Evolutionary conservation across 2,888 invertebrate genomes (phyloP), one percentile per base, ranked within the genome.

Genomic region (Callinectes sapidus): DNA sequence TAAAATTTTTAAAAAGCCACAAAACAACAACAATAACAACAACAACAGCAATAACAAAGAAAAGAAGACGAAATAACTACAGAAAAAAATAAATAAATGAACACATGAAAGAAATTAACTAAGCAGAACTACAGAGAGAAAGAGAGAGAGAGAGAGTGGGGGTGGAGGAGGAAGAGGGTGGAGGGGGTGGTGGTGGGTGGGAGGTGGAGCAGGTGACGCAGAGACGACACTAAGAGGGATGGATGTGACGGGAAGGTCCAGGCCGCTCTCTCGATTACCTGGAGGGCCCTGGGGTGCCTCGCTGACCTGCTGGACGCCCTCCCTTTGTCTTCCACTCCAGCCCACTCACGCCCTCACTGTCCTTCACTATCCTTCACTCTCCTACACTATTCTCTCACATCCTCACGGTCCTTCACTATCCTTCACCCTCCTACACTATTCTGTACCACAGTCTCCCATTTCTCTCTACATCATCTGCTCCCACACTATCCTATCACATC

Each of bases 201-300:
- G 87, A 66, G 42, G 89, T 2, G 89, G 85, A 90, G 54, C 92
- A 92, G 92, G 90, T 92, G 92, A 92, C 92, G 90, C 87, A 87
- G 87, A 87, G 90, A 92, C 92, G 92, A 92, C 92, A 92, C 90
- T 92, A 92, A 92, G 87, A n/a, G 28, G 90, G 87, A 92, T 92
- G 92, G 90, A 92, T 92, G 92, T 90, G 92, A 55, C 92, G 39
- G 88, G 35, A 32, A 81, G 92, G 66, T 81, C 90, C 89, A 28
- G 77, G 90, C 28, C 92, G 87, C 81, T 90, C 89, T 77, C 90
- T 90, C 90, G 92, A 92, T 92, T 92, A 92, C 90, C 92, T 89
- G 28, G 61, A 2, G 35, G 86, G 54, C 54, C 87, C 86, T 48
- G 85, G 54, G 16, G n/a, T 23, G n/a, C 66, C 66, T 23, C 28